Evolutionary conservation across 2,113 vertebrate species (phyloP), one percentile per base, ranked within the genome.

Genomic region (Eulemur macaco): DNA sequence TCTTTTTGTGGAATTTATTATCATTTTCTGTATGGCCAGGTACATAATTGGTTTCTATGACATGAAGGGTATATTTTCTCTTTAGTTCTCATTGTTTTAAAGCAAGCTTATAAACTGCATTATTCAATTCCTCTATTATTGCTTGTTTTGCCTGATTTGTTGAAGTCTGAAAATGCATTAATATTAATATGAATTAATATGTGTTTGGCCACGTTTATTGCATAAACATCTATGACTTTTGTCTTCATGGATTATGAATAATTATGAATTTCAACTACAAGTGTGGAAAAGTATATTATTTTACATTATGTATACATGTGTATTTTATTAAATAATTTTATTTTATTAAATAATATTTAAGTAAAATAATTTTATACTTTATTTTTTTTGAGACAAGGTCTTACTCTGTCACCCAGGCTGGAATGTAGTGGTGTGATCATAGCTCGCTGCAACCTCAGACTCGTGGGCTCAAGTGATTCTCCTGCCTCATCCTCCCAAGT

Each of bases 261-360:
- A 66, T 76, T 85, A 77, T 77, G 47, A 92, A 92, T 85, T 85
- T 85, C 76, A 74, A 31, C 74, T 64, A 84, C n/a, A 84, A 74
- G 27, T 76, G 54, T 85, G 56, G 20, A 85, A 34, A 89, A 60
- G 25, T 13, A 42, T 84, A 92, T 27, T 64, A 42, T 42, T 74
- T 82, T 82, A 82, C 50, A 50, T 37, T 92, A 92, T 42, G 64
- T 47, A 52, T 42, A 84, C 8, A 52, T n/a, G 31, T 89, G 52
- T 29, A 6, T 56, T 56, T 56, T 56, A 56, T 56, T 56, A 56
- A 92, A 73, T 31, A 60, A 50, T 63, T 8, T 63, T 45, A 39
- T 92, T 74, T 76, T 85, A 85, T 92, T 92, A 85, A 84, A 76
- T 37, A 83, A 68, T 74, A 42, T 5, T 63, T 45, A 39, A 85